phyloP scores from a whole-genome alignment of 2,797 vertebrate species.

The Enteromius anoplus region DNA sequence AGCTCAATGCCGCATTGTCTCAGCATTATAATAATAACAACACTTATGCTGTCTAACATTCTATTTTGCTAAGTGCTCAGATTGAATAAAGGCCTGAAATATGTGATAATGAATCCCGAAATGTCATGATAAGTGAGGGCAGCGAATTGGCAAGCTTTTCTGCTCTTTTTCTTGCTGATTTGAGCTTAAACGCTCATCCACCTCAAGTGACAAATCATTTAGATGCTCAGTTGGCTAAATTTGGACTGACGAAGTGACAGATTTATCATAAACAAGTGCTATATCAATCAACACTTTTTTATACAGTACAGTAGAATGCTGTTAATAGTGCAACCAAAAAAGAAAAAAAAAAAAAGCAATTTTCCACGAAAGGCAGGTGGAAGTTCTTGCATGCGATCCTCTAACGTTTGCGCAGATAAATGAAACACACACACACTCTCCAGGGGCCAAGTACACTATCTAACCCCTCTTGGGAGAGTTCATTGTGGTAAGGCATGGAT shows the following conservation, averaged over 20 bases:
- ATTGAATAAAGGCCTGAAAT: slow-evolving; percentile 22
- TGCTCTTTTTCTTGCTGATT: slow-evolving; percentile 27
- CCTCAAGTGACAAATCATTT: slow-evolving; percentile 47
- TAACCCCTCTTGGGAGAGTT: slow-evolving; percentile 71
- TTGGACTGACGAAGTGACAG: slow-evolving; percentile 23
- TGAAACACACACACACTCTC: neutral
- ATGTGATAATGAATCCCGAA: slow-evolving; percentile 4
- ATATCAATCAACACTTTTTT: slow-evolving; percentile 1
- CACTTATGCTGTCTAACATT: slow-evolving; percentile 11
- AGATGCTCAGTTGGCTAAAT: slow-evolving; percentile 13
- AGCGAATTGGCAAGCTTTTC: slow-evolving; percentile 1
- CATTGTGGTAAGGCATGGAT: slow-evolving; percentile 67
- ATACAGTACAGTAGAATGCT: neutral
- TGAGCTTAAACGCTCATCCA: slow-evolving; percentile 2
- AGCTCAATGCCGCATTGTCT: slow-evolving; percentile 19
- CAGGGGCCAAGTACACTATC: slow-evolving; percentile 49
- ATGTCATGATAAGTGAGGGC: slow-evolving; percentile 14
- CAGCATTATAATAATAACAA: slow-evolving; percentile 10
- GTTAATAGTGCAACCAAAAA: neutral
- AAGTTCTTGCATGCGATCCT: neutral
- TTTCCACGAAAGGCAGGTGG: neutral
- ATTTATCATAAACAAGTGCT: slow-evolving; percentile 36
- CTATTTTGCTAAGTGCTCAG: slow-evolving; percentile 9
- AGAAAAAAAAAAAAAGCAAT: neutral
- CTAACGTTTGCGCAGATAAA: slow-evolving; percentile 20